Evolutionary conservation across 2,888 invertebrate genomes (phyloP), one percentile per base, ranked within the genome.

Genomic region (Drosophila quasianomalipes): DNA sequence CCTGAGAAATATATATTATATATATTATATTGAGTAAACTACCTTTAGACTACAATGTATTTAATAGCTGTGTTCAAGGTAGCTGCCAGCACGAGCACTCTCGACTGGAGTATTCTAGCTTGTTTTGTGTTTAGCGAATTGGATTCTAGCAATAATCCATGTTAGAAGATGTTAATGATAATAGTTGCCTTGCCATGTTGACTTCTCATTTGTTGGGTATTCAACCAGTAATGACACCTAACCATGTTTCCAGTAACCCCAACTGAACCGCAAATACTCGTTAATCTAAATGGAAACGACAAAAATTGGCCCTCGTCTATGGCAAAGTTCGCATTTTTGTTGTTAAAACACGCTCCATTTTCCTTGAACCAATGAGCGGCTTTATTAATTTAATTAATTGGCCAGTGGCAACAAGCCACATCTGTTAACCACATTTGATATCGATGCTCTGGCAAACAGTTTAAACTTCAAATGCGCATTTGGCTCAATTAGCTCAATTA

Each of bases 321-420:
- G 81, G 59, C 70, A 81, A 81, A 83, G 81, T 80, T 68, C 67
- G 47, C 41, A 52, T 66, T 62, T 44, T 64, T 44, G 63, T 59
- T 71, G 19, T 30, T 39, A 80, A 74, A 89, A 67, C 87, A 83
- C 70, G 87, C 75, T 86, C 78, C 74, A 89, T 90, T 86, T 85
- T 91, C 85, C 85, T 91, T 86, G 85, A 85, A 85, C 91, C 76
- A 52, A 74, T n/a, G 58, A 64, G 22, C 60, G 47, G 52, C 53
- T 26, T 51, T 31, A 51, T 59, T 72, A n/a, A n/a, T n/a, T n/a
- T n/a, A n/a, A 67, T 62, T 81, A 90, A 87, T 82, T 91, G 79
- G 63, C 60, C 52, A 59, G 57, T 44, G 41, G 41, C 64, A 57
- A 64, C 74, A 55, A 59, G 77, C 74, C 64, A 66, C 26, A 33